These are phyloP conservation scores for Tonatia bakeri DNA, from an alignment of 2,113 vertebrate genomes.

Conservation along the genomic window DNA sequence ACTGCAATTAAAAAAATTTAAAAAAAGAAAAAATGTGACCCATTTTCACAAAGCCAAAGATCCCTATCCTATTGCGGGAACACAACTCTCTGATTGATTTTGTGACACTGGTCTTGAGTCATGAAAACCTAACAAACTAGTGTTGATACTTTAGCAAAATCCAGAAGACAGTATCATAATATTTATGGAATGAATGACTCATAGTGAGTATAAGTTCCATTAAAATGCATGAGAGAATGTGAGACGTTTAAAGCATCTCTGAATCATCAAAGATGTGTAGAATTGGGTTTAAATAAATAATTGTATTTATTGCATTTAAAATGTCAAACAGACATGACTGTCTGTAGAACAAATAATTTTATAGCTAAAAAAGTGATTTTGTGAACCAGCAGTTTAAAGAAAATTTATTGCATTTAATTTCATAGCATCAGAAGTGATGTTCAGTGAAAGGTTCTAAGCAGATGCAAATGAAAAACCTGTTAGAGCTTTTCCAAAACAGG, in stretches of 20 bases:
- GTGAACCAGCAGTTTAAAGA: not conserved
- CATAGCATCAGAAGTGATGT: not conserved
- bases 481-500: not conserved
- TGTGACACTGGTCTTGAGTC: not conserved
- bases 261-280: not conserved
- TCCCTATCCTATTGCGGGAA: not conserved
- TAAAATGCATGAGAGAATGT: not conserved
- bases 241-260: not conserved
- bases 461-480: not conserved
- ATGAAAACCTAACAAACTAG: not conserved
- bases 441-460: not conserved
- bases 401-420: not conserved
- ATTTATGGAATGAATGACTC: slow-evolving; percentile 4
- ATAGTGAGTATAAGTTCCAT: not conserved
- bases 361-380: not conserved
- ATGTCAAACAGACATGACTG: not conserved
- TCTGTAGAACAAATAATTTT: not conserved
- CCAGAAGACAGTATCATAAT: not conserved
- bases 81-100: not conserved
- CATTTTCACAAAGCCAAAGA: not conserved
- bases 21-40: not conserved
- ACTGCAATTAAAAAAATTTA: not conserved
- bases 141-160: slow-evolving; percentile 2
- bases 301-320: slow-evolving; percentile 18
- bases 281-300: slow-evolving; percentile 21